phyloP scores from a whole-genome alignment of 2,113 vertebrate genomes.

The Bos javanicus region DNA sequence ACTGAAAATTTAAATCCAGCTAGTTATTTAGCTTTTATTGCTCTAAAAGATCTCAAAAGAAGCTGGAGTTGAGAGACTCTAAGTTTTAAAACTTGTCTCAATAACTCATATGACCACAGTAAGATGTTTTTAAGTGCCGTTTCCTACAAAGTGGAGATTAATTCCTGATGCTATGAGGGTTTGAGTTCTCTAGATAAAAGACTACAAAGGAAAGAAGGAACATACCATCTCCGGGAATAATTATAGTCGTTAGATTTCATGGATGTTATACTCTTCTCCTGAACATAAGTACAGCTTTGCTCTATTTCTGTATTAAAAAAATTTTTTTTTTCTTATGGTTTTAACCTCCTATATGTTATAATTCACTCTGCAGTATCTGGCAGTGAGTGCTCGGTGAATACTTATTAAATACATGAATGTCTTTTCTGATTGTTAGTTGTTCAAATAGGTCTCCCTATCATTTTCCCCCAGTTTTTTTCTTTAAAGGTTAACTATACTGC shows the following conservation, averaged over 20 bases:
- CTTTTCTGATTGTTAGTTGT: neutral
- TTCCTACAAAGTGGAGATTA: conserved; percentile 46
- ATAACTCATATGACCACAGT: neutral
- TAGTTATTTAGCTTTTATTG: neutral
- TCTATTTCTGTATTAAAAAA: neutral
- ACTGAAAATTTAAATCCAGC: neutral
- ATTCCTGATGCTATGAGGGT: conserved; percentile 37
- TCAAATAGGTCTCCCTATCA: neutral
- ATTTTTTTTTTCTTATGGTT: neutral
- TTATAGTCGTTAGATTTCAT: neutral
- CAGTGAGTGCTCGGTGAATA: neutral
- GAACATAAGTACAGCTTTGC: neutral
- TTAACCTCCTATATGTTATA: neutral
- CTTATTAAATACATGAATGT: neutral
- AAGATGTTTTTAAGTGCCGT: neutral
- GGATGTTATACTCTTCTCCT: neutral
- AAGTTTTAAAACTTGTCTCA: neutral
- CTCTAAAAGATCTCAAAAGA: neutral
- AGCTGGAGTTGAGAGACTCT: neutral
- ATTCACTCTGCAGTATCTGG: neutral
- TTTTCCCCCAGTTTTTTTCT: neutral
- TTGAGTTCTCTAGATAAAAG: conserved; percentile 52
- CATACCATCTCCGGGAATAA: neutral
- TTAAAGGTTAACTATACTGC: neutral
- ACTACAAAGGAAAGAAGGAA: neutral